Evolutionary conservation across 1,140 invertebrate genomes (phyloP).

Genomic region (Adoxophyes honmai): DNA sequence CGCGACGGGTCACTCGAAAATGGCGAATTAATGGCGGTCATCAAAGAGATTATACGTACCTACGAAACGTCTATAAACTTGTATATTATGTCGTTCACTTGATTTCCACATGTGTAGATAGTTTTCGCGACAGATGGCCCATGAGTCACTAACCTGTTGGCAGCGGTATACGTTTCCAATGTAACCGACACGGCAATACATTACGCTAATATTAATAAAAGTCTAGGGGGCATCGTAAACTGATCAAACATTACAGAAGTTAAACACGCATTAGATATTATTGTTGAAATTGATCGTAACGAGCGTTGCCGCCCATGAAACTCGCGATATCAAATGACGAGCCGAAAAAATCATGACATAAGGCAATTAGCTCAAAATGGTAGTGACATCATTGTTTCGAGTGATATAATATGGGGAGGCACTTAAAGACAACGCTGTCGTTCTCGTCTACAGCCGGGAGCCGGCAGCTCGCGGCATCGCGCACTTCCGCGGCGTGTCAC

Average conservation of each 20-base stretch:
- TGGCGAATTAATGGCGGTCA: slow-evolving; percentile 45
- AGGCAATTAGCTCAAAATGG: slow-evolving; percentile 39
- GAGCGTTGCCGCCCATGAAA: slow-evolving; percentile 29
- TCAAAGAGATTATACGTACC: slow-evolving; percentile 33
- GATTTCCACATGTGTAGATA: slow-evolving; percentile 64
- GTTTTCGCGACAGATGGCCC: slow-evolving; percentile 68
- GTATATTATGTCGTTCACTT: slow-evolving; percentile 37
- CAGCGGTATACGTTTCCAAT: slow-evolving; percentile 43
- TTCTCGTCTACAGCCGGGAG: too few relatives aligned
- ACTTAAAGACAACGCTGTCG: too few relatives aligned
- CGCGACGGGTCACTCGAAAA: slow-evolving; percentile 39
- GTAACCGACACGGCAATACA: slow-evolving; percentile 46
- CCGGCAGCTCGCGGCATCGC: not conserved
- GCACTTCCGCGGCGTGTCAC: not conserved
- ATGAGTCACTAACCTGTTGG: slow-evolving; percentile 68
- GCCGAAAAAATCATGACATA: slow-evolving; percentile 50
- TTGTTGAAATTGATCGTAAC: slow-evolving; percentile 21
- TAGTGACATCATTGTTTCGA: slow-evolving; percentile 58
- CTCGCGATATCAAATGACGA: slow-evolving; percentile 31
- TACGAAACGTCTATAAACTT: slow-evolving; percentile 43
- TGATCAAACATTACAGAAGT: slow-evolving; percentile 11
- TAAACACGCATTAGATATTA: slow-evolving; percentile 1
- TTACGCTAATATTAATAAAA: slow-evolving; percentile 35
- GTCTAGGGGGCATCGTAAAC: slow-evolving; percentile 32
- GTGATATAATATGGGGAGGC: not conserved